These are phyloP conservation scores for Poecilobothrus nobilitatus DNA, from an alignment of 2,888 invertebrate species.

Conservation along the genomic window DNA sequence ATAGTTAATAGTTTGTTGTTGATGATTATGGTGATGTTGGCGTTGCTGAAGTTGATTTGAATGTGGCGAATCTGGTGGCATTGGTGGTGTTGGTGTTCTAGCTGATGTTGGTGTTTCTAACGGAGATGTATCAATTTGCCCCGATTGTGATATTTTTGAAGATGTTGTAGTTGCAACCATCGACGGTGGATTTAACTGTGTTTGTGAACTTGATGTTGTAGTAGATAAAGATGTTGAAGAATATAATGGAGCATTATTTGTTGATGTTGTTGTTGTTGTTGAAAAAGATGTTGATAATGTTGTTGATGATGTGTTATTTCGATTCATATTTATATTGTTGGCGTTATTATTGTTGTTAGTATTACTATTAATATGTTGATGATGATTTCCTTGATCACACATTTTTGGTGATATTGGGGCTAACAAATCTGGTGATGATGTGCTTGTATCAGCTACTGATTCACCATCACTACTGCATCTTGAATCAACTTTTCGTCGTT, in stretches of 20 bases:
- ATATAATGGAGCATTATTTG: conserved; percentile 17
- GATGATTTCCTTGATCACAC: conserved; percentile 44
- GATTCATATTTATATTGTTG: conserved; percentile 24
- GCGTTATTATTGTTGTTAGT: conserved; percentile 27
- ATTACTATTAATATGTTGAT: conserved; percentile 26
- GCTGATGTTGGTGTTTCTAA: conserved; percentile 21
- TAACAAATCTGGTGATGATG: conserved; percentile 80
- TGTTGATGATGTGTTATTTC: conserved; percentile 27
- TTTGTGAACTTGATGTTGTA: conserved; percentile 22
- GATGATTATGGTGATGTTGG: not conserved
- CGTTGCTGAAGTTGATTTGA: conserved; percentile 33
- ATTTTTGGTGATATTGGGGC: conserved; percentile 77
- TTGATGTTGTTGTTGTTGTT: conserved; percentile 21
- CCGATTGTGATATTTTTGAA: conserved; percentile 38
- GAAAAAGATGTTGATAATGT: conserved; percentile 23
- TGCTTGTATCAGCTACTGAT: conserved; percentile 87
- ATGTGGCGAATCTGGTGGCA: conserved; percentile 28
- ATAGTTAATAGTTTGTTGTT: not conserved
- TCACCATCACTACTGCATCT: conserved; percentile 95
- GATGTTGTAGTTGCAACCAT: conserved; percentile 35
- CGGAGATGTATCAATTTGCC: conserved; percentile 28
- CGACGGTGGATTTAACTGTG: conserved; percentile 18
- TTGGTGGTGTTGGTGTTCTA: conserved; percentile 23
- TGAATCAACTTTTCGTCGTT: conserved; percentile 95
- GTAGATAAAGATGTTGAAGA: conserved; percentile 21